Percentiles rank a stretch among this genome's conserved stretches.
Evolutionary conservation across 2,113 vertebrate species (phyloP).

Genomic region (Mystacornis crossleyi): DNA sequence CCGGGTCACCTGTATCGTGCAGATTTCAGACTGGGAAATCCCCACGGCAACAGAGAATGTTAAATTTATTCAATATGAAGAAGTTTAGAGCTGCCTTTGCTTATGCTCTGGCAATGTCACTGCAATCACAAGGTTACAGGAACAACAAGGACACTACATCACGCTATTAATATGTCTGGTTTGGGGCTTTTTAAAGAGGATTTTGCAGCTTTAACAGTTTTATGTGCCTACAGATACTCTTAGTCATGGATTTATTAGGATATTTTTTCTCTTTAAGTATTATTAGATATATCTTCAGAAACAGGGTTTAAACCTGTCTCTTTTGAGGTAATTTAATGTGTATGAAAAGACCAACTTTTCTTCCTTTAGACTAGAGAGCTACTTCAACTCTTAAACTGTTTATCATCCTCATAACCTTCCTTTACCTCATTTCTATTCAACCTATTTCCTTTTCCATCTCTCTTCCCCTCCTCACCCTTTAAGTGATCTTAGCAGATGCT

Average conservation of each 20-base stretch:
- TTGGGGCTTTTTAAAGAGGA: not conserved
- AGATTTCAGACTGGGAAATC: not conserved
- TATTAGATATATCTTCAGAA: constrained; percentile 18
- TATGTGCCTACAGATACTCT: constrained; percentile 22
- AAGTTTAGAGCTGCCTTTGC: not conserved
- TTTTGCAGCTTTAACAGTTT: constrained; percentile 50
- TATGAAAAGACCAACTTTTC: not conserved
- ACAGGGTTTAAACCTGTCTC: not conserved
- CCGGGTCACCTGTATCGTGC: not conserved
- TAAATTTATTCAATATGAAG: not conserved
- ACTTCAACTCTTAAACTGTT: not conserved
- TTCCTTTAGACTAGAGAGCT: not conserved
- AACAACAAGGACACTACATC: not conserved
- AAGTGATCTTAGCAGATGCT: not conserved
- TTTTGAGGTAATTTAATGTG: not conserved
- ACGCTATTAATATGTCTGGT: not conserved
- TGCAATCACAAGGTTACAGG: constrained; percentile 8
- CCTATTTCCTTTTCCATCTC: not conserved
- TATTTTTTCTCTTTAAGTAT: constrained; percentile 30
- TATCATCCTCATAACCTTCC: not conserved
- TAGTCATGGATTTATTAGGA: constrained; percentile 34
- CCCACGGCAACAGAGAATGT: not conserved
- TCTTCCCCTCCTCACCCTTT: not conserved
- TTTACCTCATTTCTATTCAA: not conserved
- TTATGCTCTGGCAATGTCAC: not conserved